Conservation (phyloP, 2,888 invertebrate species). For the Hirtodrosophila histrioides region DNA sequence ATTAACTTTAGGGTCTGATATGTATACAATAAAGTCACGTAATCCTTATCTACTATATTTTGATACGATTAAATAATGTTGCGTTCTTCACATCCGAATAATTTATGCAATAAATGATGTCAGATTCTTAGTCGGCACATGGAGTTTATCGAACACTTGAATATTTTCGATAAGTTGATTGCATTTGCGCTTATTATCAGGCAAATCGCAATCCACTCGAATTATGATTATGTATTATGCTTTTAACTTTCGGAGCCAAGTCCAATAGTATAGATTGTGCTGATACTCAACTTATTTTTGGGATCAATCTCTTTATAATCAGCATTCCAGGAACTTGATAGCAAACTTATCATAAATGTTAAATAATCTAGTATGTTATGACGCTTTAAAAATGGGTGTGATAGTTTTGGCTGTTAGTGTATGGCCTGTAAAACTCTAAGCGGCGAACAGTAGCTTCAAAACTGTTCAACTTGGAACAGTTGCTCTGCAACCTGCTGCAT, state of each 20-base stretch:
- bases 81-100: too few relatives aligned
- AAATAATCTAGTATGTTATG: too few relatives aligned
- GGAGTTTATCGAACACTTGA: constrained; percentile 4
- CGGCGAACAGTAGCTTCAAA: constrained; percentile 1
- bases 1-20: background rate
- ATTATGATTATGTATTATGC: too few relatives aligned
- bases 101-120: background rate
- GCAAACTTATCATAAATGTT: background rate
- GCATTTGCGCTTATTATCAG: constrained; percentile 15
- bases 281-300: background rate
- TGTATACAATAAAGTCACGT: too few relatives aligned
- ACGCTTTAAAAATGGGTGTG: background rate
- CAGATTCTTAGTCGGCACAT: too few relatives aligned
- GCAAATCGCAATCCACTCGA: constrained; percentile 3
- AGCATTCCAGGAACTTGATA: constrained; percentile 4
- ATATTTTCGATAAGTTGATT: background rate
- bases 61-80: too few relatives aligned
- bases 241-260: constrained; percentile 7
- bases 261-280: background rate
- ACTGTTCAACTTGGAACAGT: constrained; percentile 30
- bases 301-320: constrained; percentile 9
- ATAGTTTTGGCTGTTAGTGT: constrained; percentile 5
- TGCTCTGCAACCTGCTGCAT: constrained; percentile 13
- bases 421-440: background rate
- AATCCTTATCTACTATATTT: too few relatives aligned